phyloP scores from a whole-genome alignment of 2,797 vertebrate genomes.

The Menidia menidia region DNA sequence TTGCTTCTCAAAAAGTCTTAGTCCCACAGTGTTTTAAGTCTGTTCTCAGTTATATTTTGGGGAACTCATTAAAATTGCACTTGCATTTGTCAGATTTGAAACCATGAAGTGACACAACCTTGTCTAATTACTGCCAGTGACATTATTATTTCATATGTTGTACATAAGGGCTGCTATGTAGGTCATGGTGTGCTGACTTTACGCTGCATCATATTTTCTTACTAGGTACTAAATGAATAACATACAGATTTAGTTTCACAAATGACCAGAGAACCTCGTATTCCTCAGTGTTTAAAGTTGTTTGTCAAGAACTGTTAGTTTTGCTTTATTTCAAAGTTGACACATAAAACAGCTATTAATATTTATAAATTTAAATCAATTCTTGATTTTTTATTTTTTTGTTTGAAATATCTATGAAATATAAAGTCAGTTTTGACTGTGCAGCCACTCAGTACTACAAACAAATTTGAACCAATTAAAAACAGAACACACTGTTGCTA shows the following conservation, averaged over 20 bases:
- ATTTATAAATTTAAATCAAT: no score
- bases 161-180: not conserved
- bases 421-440: no score
- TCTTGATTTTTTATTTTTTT: no score
- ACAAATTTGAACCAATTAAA: no score
- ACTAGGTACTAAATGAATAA: conserved; percentile 21
- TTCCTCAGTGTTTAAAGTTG: no score
- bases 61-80: conserved; percentile 5
- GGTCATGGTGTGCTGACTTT: conserved; percentile 3
- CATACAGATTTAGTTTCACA: conserved; percentile 13
- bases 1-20: no score
- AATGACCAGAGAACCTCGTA: not conserved
- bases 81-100: conserved; percentile 4
- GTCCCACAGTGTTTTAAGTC: not conserved
- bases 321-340: no score
- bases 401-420: no score
- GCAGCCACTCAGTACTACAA: no score
- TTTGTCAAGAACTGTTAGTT: no score
- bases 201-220: conserved; percentile 3
- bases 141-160: not conserved
- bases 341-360: no score
- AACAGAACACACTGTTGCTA: no score
- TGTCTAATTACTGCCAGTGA: not conserved
- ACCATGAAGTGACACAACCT: not conserved
- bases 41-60: not conserved